These are phyloP conservation scores for Encarsia formosa DNA, from an alignment of 2,888 invertebrate genomes.

Conservation along the genomic window DNA sequence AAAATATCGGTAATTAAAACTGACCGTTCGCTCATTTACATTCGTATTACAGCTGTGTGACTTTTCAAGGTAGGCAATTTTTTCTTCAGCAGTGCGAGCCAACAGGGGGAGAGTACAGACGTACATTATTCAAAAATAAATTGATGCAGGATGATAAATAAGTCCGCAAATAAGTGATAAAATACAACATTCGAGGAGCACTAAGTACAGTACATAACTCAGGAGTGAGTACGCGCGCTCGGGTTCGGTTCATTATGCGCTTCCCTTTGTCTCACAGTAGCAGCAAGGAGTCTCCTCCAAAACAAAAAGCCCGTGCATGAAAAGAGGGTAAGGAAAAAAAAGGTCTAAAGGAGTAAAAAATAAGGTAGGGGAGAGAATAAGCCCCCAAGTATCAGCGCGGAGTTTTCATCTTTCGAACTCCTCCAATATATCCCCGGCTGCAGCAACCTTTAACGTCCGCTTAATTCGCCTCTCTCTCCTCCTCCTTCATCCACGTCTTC, in stretches of 20 bases:
- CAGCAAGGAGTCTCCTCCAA: background rate
- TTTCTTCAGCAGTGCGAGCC: too few relatives aligned
- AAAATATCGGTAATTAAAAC: too few relatives aligned
- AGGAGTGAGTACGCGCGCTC: background rate
- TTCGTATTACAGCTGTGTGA: too few relatives aligned
- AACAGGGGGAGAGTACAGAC: too few relatives aligned
- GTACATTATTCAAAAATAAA: too few relatives aligned
- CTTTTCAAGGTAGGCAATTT: too few relatives aligned
- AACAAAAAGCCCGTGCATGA: too few relatives aligned
- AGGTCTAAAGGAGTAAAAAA: conserved; percentile 1
- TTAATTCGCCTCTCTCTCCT: conserved; percentile 23
- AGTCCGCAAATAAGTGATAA: conserved; percentile 18
- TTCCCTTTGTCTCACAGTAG: conserved; percentile 27
- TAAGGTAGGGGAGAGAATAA: background rate
- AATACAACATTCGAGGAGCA: conserved; percentile 7
- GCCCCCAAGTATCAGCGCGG: background rate
- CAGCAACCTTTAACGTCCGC: conserved; percentile 1
- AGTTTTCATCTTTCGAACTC: conserved; percentile 24
- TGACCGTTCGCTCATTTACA: too few relatives aligned
- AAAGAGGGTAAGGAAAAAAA: background rate
- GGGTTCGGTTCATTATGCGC: conserved; percentile 30
- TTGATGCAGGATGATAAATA: conserved; percentile 3
- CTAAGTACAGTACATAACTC: conserved; percentile 18
- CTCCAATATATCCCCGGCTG: conserved; percentile 9
- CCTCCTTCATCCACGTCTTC: conserved; percentile 14